Base-by-base conservation (phyloP, 2,113 vertebrate genomes). In the Lanius collurio region DNA sequence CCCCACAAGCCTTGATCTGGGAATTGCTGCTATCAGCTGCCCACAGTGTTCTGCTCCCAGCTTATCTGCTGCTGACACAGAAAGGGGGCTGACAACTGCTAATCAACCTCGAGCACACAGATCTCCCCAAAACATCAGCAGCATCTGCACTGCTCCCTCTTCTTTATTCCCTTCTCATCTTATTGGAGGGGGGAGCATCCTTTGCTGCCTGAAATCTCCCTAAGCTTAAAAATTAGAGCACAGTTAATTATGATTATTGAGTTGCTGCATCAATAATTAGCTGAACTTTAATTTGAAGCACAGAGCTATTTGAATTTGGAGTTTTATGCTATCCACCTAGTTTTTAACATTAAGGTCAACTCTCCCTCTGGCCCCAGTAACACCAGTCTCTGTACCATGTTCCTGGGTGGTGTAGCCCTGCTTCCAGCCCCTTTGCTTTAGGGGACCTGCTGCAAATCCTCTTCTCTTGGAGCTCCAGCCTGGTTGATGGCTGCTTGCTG, bases 21-120 rank as follows among this genome's bases (percentile, higher is more conserved):
- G 96, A 94, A 90, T 81, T 87, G 94, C 89, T 92, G 95, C 82
- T 95, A 94, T 97, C 97, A 91, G 88, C 81, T 80, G 88, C 94
- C 84, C 57, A 53, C 94, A 96, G 91, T 15, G 17, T 22, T 93
- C 90, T 84, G 87, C 89, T 90, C 75, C 60, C 0, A 2, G 56
- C 93, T 95, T 95, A 95, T 97, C 95, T 96, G 31, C 63, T 37
- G 11, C 76, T 33, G 44, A 46, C 76, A 87, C 81, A 81, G 46
- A 78, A 78, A 83, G 88, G 73, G 46, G 79, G 28, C 53, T n/a
- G 64, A 37, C 44, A 83, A 13, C 75, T 46, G 30, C 87, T 94
- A 57, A 93, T 96, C 94, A 69, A 7, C 73, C 88, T 23, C 15
- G 1, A 90, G 90, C 95, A 87, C 83, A n/a, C n/a, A 71, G 44